Percentiles rank a stretch among this genome's conserved stretches.
Evolutionary conservation across 2,797 vertebrate species (phyloP).

Genomic region (Phoebastria nigripes): DNA sequence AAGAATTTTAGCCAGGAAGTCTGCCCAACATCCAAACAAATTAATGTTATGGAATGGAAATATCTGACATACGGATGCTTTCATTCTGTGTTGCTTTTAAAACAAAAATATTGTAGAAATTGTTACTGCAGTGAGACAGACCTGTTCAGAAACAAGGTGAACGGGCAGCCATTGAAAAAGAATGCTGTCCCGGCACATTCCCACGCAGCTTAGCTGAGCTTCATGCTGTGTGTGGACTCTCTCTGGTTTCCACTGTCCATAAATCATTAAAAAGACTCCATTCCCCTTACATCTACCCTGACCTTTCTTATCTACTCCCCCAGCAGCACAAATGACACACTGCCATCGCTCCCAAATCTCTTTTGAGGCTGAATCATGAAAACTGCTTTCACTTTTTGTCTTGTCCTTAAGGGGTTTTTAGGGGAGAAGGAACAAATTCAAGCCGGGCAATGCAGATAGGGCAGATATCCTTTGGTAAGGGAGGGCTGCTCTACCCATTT

Average conservation of each 20-base stretch:
- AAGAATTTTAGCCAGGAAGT: background rate
- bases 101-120: background rate
- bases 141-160: background rate
- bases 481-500: background rate
- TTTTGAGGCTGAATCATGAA: background rate
- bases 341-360: background rate
- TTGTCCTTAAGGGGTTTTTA: background rate
- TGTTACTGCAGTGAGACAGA: background rate
- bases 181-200: constrained; percentile 47
- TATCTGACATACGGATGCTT: background rate
- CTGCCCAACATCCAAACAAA: background rate
- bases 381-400: background rate
- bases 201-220: background rate
- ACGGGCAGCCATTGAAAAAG: background rate
- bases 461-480: background rate
- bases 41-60: background rate
- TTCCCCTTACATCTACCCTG: background rate
- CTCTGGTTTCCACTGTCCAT: background rate
- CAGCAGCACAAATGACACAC: background rate
- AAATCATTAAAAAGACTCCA: background rate
- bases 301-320: background rate
- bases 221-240: background rate
- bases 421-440: background rate
- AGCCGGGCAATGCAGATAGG: background rate
- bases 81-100: background rate